phyloP scores from a whole-genome alignment of 2,797 vertebrate species.

The Liparis tanakae region DNA sequence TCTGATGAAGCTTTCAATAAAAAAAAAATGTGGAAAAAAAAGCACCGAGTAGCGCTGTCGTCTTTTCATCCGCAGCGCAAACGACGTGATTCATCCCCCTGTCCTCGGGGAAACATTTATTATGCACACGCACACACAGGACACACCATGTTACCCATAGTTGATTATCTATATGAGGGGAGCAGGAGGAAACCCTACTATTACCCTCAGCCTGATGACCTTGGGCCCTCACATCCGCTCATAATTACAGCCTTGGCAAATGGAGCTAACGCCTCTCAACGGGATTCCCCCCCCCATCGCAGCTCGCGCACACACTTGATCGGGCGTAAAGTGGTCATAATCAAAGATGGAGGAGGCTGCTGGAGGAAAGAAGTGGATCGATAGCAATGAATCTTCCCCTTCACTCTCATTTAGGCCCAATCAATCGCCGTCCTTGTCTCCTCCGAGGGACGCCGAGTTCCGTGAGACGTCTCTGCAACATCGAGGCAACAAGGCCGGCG shows the following conservation, averaged over 20 bases:
- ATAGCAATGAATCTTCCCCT: conserved; percentile 76
- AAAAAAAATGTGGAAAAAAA: conserved; percentile 82
- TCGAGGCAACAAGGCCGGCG: conserved; percentile 49
- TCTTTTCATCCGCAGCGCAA: conserved; percentile 53
- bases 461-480: conserved; percentile 50
- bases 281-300: conserved; percentile 62
- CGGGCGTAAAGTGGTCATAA: conserved; percentile 76
- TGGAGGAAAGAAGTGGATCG: conserved; percentile 64
- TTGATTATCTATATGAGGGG: conserved; percentile 70
- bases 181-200: conserved; percentile 62
- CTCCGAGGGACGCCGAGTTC: conserved; percentile 63
- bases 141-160: conserved; percentile 27
- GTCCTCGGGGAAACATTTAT: conserved; percentile 50
- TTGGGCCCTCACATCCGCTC: conserved; percentile 66
- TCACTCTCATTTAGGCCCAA: conserved; percentile 78
- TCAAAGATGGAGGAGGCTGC: conserved; percentile 72
- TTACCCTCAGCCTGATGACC: conserved; percentile 69
- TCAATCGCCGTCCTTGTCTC: conserved; percentile 80
- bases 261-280: conserved; percentile 70
- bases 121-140: conserved; percentile 39
- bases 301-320: conserved; percentile 61
- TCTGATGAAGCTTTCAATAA: conserved; percentile 99
- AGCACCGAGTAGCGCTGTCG: conserved; percentile 41
- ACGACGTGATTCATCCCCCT: conserved; percentile 45
- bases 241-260: conserved; percentile 76